Evolutionary conservation across 2,113 vertebrate species (phyloP), one percentile per base, ranked within the genome.

Genomic region (Cryptomyrus ogoouensis): DNA sequence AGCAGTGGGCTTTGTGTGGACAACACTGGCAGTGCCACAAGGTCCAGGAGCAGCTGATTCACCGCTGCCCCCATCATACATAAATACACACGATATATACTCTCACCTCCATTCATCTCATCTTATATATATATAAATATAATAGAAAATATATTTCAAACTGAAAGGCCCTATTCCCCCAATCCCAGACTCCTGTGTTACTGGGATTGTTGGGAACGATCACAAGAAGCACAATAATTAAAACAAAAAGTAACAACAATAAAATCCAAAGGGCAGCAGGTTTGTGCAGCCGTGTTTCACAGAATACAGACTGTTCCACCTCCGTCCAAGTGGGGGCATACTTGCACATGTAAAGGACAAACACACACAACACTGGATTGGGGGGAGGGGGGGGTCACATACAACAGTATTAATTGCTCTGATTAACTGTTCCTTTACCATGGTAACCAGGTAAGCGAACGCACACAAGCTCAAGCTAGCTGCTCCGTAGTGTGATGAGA

Each of bases 291-390:
- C 49, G 49, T 90, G 42, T 35, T 53, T 83, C 88, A 89, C 83
- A 88, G 90, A 90, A 86, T 88, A 70, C 89, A 90, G 77, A 87
- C 83, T 27, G 46, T 85, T 46, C 47, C 49, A 87, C 89, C 62
- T 27, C 62, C 74, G 46, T 89, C 89, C 70, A 92, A 56, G 49
- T 50, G n/a, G 89, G 92, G 89, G 90, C 89, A 91, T 56, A 92
- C 58, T 83, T 88, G 92, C 93, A 92, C 90, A 92, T 88, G 84
- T 89, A 19, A 83, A 89, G 91, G 87, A 90, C 83, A 93, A n/a
- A 56, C 50, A 31, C 85, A 87, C 50, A 31, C 85, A 91, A 31
- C n/a, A 70, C 62, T 70, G 62, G 62, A 70, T 13, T 70, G 4
- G 74, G 74, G 13, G 70, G 70, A 4, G 35, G 70, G 70, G 27